Evolutionary conservation across 1,140 invertebrate genomes (phyloP).

Genomic region (Cydia splendana): DNA sequence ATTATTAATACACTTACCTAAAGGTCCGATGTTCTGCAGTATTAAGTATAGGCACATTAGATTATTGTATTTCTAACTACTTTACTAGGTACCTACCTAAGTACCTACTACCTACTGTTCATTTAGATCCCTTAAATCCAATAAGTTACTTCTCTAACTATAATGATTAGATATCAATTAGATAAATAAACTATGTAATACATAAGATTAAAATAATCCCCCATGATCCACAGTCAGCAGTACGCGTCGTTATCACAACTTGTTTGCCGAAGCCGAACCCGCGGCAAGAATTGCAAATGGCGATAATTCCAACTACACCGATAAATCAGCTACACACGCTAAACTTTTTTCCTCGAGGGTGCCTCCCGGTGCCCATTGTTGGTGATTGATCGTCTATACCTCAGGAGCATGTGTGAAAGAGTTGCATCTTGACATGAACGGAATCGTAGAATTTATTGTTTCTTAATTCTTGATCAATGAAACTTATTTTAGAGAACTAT

Average conservation of each 20-base stretch:
- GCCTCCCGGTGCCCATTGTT: constrained; percentile 61
- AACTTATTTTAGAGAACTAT: too few relatives aligned
- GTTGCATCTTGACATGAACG: constrained; percentile 40
- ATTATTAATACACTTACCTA: too few relatives aligned
- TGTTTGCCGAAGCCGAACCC: constrained; percentile 62
- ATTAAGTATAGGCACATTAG: too few relatives aligned
- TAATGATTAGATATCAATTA: too few relatives aligned
- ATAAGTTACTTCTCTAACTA: too few relatives aligned
- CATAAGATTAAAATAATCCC: background rate
- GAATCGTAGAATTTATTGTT: constrained; percentile 10
- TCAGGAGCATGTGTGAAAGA: constrained; percentile 65
- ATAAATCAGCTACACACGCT: constrained; percentile 75
- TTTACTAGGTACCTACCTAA: too few relatives aligned
- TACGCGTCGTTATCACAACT: constrained; percentile 60
- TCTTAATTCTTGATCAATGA: background rate
- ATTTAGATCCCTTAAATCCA: too few relatives aligned
- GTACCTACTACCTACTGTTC: too few relatives aligned
- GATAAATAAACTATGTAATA: background rate
- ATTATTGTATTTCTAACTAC: too few relatives aligned
- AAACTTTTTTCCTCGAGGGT: constrained; percentile 73
- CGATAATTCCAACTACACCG: constrained; percentile 76
- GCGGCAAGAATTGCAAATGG: constrained; percentile 78
- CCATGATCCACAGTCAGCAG: background rate
- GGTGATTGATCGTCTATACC: constrained; percentile 71
- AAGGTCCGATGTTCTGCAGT: too few relatives aligned